Conservation (phyloP, 2,797 vertebrate genomes). For the Helicolenus hilgendorfi region DNA sequence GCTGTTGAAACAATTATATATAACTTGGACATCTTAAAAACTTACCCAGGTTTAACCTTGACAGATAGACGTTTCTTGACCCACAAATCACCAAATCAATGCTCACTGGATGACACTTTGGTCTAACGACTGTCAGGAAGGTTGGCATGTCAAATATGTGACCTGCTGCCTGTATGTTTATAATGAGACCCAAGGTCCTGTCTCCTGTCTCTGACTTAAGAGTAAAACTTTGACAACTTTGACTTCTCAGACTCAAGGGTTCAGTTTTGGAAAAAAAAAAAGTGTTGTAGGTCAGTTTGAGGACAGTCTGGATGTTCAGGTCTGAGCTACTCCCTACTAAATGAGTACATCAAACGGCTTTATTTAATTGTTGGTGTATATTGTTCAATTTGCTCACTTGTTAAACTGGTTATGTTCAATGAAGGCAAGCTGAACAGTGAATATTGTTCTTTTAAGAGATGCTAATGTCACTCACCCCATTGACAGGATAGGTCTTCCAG, state of each 20-base stretch:
- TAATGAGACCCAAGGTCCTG: conserved; percentile 18
- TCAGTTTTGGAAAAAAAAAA: not conserved
- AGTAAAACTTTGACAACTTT: not conserved
- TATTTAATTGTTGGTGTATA: not conserved
- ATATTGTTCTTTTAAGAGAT: not conserved
- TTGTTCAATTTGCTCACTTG: not conserved
- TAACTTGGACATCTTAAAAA: not conserved
- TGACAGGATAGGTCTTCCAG: conserved; percentile 98
- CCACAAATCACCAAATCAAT: not conserved
- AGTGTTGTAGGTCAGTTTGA: not conserved
- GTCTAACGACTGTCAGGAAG: conserved; percentile 28
- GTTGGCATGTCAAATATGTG: conserved; percentile 11
- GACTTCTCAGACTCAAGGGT: not conserved
- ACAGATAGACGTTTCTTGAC: not conserved
- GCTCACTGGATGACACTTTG: conserved; percentile 1
- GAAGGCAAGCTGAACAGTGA: not conserved
- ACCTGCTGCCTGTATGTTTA: conserved; percentile 7
- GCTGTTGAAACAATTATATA: not conserved
- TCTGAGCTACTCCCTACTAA: not conserved
- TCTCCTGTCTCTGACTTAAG: conserved; percentile 7
- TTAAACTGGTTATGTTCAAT: not conserved
- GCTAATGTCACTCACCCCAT: conserved; percentile 94
- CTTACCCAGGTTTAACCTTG: not conserved
- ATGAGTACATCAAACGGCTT: not conserved
- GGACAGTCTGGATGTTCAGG: not conserved